Conservation (phyloP, 2,888 invertebrate species). For the Agriotes lineatus region DNA sequence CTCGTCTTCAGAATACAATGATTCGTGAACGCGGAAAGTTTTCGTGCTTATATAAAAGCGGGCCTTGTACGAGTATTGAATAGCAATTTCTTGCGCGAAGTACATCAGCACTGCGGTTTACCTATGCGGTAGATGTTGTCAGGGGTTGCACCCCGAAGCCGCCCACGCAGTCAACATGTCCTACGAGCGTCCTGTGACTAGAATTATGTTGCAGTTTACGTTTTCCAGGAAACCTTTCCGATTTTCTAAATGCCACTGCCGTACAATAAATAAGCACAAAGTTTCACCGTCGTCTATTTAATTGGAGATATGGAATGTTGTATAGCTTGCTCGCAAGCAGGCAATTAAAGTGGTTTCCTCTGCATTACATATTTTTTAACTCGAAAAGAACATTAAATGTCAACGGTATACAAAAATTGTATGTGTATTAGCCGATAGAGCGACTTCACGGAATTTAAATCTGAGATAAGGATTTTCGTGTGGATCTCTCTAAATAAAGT, state of each 20-base stretch:
- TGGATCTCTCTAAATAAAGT: too few species aligned
- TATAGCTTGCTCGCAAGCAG: neutral
- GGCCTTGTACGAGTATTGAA: constrained; percentile 21
- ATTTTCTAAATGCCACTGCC: constrained; percentile 6
- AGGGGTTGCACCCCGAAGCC: constrained; percentile 9
- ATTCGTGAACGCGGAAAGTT: constrained; percentile 2
- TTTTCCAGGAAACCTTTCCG: constrained; percentile 11
- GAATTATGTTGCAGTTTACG: constrained; percentile 17
- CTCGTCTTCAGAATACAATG: constrained; percentile 11
- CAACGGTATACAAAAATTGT: too few species aligned
- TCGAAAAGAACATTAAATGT: too few species aligned
- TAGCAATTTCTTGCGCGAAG: constrained; percentile 21
- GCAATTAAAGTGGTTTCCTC: neutral
- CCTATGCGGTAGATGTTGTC: constrained; percentile 9
- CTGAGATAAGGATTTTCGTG: too few species aligned
- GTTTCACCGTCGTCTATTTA: neutral
- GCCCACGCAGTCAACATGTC: constrained; percentile 16
- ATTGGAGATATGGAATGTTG: neutral
- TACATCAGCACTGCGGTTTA: constrained; percentile 33
- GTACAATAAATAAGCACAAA: neutral
- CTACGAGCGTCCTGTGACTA: constrained; percentile 16
- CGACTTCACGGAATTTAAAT: too few species aligned
- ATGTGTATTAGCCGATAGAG: too few species aligned
- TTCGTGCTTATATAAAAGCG: constrained; percentile 26
- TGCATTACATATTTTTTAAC: too few species aligned